Base-by-base conservation (phyloP, 1,140 invertebrate species). In the Tribolium castaneum region DNA sequence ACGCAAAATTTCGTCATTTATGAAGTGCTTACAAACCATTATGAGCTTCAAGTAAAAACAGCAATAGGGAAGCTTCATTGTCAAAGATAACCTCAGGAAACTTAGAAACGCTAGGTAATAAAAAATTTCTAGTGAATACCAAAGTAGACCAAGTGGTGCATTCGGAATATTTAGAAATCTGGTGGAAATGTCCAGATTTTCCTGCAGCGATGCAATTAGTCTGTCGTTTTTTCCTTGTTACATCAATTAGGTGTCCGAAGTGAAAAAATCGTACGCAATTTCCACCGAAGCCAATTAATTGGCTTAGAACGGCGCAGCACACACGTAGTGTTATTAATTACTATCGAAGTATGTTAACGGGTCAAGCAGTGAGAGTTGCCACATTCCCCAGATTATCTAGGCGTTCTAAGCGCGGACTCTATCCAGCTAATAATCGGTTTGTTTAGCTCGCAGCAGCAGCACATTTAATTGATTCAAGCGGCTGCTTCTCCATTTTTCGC, bases 361-460 rank as follows among this genome's bases (percentile, higher is more conserved):
- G 71, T 73, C 71, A 73, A 73, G 34, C 49, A 73, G 71, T 73
- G 71, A 73, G 71, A 73, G 71, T 73, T 73, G 34, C 71, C 50
- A 52, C 71, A 52, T 73, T 73, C 71, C 71, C 71, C 14, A 35
- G 50, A 73, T 73, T 25, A 54, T 73, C 45, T 52, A 72, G 70
- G 45, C 13, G 66, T 39, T 22, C 14, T 59, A 22, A 19, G 7
- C 19, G 19, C 54, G 10, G 19, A 59, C 54, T 59, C 54, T 59
- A 59, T 59, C 54, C 54, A 59, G 7, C n/a, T 45, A 45, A 59
- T 25, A 25, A 59, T 59, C 54, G 54, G 54, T 59, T 59, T 25
- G 19, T 59, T 59, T 25, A 30, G 54, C 54, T 66, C 25, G 59
- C 59, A 66, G 30, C 30, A 10, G 3, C 59, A 66, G 25, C 6